Evolutionary conservation across 1,140 invertebrate genomes (phyloP).

Genomic region (Solenopsis fugax): DNA sequence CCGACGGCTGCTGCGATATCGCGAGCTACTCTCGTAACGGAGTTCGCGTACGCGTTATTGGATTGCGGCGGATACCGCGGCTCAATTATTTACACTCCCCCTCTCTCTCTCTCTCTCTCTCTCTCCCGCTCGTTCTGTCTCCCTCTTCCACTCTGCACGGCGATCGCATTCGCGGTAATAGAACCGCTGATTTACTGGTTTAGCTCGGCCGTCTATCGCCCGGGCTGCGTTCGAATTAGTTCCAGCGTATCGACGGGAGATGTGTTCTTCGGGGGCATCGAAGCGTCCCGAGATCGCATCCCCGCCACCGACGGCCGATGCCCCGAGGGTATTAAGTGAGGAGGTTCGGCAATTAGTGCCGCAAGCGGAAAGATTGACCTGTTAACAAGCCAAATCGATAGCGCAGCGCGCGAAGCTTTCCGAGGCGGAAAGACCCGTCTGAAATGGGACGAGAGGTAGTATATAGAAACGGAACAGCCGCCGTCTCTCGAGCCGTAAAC

Average conservation of each 20-base stretch:
- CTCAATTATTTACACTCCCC: constrained; percentile 73
- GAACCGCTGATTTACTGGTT: constrained; percentile 75
- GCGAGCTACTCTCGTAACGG: constrained; percentile 20
- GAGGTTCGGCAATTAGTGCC: constrained; percentile 1
- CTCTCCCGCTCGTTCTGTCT: constrained; percentile 19
- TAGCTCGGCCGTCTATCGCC: constrained; percentile 65
- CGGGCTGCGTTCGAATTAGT: constrained; percentile 65
- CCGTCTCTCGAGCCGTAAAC: background rate
- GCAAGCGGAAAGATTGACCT: constrained; percentile 17
- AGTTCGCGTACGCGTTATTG: constrained; percentile 62
- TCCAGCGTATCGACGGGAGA: constrained; percentile 54
- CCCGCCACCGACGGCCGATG: background rate
- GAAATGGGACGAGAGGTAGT: background rate
- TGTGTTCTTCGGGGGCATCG: constrained; percentile 29
- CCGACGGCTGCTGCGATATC: constrained; percentile 35
- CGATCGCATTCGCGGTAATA: constrained; percentile 70
- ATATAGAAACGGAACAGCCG: background rate
- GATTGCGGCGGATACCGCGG: constrained; percentile 67
- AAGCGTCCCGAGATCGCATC: background rate
- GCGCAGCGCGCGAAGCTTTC: background rate
- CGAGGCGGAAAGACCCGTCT: background rate
- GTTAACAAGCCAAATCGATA: background rate
- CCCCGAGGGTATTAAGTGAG: background rate
- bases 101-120: constrained; percentile 20
- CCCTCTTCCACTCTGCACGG: constrained; percentile 39